These are phyloP conservation scores for Watersipora subatra DNA, from an alignment of 1,140 invertebrate species.

Conservation along the genomic window DNA sequence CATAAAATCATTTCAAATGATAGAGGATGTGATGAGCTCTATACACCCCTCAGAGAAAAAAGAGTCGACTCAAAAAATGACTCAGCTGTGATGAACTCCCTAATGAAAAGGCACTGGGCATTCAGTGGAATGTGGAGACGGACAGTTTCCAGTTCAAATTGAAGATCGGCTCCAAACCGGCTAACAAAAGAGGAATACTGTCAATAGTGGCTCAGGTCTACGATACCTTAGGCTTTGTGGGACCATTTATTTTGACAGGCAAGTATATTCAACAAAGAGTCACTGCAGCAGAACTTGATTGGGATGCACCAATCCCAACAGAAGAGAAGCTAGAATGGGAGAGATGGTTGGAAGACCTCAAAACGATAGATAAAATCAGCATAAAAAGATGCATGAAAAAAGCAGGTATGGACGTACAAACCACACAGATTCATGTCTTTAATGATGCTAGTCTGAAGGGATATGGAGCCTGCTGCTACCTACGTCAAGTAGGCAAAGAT, in stretches of 20 bases:
- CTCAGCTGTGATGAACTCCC: no score
- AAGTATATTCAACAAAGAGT: not conserved
- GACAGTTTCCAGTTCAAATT: not conserved
- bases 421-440: not conserved
- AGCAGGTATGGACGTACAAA: not conserved
- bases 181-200: not conserved
- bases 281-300: not conserved
- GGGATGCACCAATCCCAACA: not conserved
- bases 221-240: not conserved
- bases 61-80: no score
- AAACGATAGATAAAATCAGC: not conserved
- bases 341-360: not conserved
- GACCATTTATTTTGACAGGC: not conserved
- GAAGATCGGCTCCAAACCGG: not conserved
- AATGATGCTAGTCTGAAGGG: not conserved
- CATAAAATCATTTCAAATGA: no score
- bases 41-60: no score
- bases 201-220: not conserved
- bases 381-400: not conserved
- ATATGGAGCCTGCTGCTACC: not conserved
- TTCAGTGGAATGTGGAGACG: not conserved
- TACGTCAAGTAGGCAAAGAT: not conserved
- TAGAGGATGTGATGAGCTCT: no score
- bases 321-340: not conserved
- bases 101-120: no score